Percentiles rank a stretch among this genome's conserved stretches.
Evolutionary conservation across 2,797 vertebrate genomes (phyloP).

Genomic region (Hafferia zeledoni): DNA sequence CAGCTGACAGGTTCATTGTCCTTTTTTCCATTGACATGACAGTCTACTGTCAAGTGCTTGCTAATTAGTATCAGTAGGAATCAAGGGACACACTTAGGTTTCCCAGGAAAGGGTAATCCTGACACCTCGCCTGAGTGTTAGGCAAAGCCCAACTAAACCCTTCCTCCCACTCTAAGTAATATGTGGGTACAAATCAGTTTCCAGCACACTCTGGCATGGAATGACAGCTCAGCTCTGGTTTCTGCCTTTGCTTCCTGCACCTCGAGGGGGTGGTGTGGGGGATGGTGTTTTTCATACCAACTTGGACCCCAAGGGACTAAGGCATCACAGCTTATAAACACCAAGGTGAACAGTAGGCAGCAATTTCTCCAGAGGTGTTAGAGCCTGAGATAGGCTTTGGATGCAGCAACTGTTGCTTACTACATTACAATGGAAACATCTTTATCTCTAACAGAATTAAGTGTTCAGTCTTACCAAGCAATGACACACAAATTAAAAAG

Average conservation of each 20-base stretch:
- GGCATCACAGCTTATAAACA: neutral
- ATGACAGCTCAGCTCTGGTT: neutral
- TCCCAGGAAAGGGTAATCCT: neutral
- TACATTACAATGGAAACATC: neutral
- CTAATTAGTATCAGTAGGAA: neutral
- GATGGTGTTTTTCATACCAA: neutral
- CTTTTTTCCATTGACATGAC: neutral
- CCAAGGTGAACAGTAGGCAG: neutral
- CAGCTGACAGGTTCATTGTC: neutral
- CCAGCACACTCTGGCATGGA: neutral
- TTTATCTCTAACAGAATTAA: constrained; percentile 27
- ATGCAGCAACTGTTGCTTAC: neutral
- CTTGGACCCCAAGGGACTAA: neutral
- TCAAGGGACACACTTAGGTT: neutral
- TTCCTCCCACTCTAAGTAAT: neutral
- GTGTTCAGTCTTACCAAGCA: constrained; percentile 1
- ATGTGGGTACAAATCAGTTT: neutral
- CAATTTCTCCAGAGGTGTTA: neutral
- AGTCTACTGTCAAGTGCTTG: neutral
- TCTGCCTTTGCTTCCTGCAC: neutral
- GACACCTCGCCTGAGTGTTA: neutral
- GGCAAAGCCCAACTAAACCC: neutral
- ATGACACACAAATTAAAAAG: constrained; percentile 16
- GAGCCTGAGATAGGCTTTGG: neutral
- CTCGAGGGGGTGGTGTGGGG: rapidly evolving